Evolutionary conservation across 2,797 vertebrate species (phyloP).

Genomic region (Micropoecilia bifurca): DNA sequence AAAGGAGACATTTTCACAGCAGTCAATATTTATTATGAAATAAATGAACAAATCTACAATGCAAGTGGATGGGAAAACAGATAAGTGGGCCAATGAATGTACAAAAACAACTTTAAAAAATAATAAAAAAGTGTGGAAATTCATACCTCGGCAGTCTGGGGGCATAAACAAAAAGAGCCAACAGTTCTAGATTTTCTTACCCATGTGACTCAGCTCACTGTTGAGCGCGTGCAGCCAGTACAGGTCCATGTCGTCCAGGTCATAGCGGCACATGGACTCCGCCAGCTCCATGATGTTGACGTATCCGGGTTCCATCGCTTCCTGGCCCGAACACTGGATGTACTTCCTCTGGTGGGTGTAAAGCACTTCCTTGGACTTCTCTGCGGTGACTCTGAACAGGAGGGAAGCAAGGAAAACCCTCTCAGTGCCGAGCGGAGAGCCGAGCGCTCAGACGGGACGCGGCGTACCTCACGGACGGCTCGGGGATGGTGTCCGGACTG

Average conservation of each 20-base stretch:
- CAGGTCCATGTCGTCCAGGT: constrained; percentile 96
- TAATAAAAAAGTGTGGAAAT: background rate
- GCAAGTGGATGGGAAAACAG: background rate
- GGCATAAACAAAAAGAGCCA: background rate
- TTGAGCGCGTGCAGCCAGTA: constrained; percentile 94
- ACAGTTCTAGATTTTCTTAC: constrained; percentile 72
- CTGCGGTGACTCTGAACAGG: constrained; percentile 83
- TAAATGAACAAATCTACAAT: background rate
- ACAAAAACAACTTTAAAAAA: background rate
- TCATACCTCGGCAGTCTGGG: background rate
- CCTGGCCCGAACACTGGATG: constrained; percentile 87
- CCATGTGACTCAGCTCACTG: constrained; percentile 89
- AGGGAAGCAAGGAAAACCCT: background rate
- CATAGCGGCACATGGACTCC: constrained; percentile 94
- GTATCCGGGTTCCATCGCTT: constrained; percentile 89
- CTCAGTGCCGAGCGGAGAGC: background rate
- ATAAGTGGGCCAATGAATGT: background rate
- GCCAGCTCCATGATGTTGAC: constrained; percentile 92
- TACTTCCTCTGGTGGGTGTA: constrained; percentile 92
- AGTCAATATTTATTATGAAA: background rate
- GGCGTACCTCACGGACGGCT: constrained; percentile 90
- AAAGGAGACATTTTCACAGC: background rate
- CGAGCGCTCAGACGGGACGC: background rate
- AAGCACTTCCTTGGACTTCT: constrained; percentile 88
- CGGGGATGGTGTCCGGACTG: constrained; percentile 90